phyloP scores from a whole-genome alignment of 2,888 invertebrate genomes.

The Pachliopta kotzebuea region DNA sequence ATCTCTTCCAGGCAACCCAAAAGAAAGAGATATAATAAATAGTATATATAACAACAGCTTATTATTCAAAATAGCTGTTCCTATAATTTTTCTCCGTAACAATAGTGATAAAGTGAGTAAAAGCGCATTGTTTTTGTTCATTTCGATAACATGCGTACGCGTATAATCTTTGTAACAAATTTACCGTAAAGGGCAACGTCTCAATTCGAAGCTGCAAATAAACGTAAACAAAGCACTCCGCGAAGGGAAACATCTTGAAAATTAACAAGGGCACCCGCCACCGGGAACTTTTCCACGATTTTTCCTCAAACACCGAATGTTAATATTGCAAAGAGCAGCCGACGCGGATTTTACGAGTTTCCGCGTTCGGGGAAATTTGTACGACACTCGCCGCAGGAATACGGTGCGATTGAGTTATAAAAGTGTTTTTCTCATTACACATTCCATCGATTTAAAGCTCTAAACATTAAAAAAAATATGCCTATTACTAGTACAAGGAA shows the following conservation, averaged over 20 bases:
- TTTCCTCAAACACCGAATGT: constrained; percentile 19
- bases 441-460: neutral
- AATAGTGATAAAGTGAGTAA: too few relatives aligned
- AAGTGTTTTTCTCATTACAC: constrained; percentile 31
- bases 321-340: constrained; percentile 7
- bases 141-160: too few relatives aligned
- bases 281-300: constrained; percentile 9
- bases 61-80: too few relatives aligned
- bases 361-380: constrained; percentile 33
- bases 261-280: constrained; percentile 8
- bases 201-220: constrained; percentile 8
- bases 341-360: constrained; percentile 10
- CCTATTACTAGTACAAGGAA: too few relatives aligned
- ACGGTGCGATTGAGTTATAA: constrained; percentile 39
- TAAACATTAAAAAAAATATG: too few relatives aligned
- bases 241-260: constrained; percentile 14
- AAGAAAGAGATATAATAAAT: too few relatives aligned
- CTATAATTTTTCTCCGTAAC: too few relatives aligned
- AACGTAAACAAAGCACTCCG: constrained; percentile 14
- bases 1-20: too few relatives aligned
- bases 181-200: neutral
- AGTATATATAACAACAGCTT: too few relatives aligned
- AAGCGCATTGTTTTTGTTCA: too few relatives aligned
- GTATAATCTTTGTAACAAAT: neutral
- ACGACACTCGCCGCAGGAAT: constrained; percentile 33